Evolutionary conservation across 2,113 vertebrate species (phyloP).

Genomic region (Pollimyrus isidori): DNA sequence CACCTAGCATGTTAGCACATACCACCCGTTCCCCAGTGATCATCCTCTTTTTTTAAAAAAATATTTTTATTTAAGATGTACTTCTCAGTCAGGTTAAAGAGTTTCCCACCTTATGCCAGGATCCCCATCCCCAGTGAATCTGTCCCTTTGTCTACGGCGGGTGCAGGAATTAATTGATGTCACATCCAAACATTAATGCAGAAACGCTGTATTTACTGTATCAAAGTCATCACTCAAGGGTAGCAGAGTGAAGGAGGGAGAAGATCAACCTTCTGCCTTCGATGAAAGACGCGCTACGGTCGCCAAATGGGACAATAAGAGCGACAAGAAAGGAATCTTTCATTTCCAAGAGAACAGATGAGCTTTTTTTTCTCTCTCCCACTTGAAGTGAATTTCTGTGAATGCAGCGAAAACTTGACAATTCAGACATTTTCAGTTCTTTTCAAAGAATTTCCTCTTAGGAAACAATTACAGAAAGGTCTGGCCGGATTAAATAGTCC

Average conservation of each 20-base stretch:
- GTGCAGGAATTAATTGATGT: not conserved
- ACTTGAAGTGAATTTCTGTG: slow-evolving; percentile 3
- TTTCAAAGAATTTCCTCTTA: slow-evolving; percentile 4
- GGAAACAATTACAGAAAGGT: slow-evolving; percentile 2
- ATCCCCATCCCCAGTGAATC: not conserved
- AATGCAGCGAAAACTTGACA: not conserved
- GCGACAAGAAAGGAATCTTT: slow-evolving; percentile 1
- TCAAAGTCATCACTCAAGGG: not conserved
- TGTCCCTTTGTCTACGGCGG: not conserved
- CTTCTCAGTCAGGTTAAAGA: not conserved
- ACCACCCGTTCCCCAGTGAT: not conserved
- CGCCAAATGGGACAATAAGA: not conserved
- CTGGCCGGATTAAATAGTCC: not conserved
- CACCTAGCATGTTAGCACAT: not conserved
- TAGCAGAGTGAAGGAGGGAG: not conserved
- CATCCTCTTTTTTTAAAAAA: not conserved
- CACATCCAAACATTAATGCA: not conserved
- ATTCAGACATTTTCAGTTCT: slow-evolving; percentile 14
- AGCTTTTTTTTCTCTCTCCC: not conserved
- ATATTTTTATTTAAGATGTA: not conserved
- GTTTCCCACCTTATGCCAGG: not conserved
- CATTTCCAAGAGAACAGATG: slow-evolving; percentile 4
- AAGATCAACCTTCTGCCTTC: not conserved
- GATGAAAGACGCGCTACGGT: not conserved
- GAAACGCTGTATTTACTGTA: not conserved